Base-by-base conservation (phyloP, 2,888 invertebrate species). In the Chloroclysta siterata region DNA sequence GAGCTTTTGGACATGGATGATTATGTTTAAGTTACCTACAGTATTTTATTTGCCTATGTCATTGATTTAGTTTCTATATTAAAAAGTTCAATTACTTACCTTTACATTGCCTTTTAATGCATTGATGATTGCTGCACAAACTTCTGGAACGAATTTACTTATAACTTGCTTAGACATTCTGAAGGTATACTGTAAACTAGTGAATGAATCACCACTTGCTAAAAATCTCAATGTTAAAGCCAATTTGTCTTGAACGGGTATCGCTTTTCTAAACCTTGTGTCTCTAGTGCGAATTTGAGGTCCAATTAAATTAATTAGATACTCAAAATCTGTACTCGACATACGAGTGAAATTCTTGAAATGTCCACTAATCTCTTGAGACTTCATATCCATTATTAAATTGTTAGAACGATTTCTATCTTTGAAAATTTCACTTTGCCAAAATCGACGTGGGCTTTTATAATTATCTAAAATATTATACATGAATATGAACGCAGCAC, bases 1-100 rank as follows among this genome's bases (percentile, higher is more conserved):
- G 57, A 50, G 51, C 57, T 57, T 50, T 51, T 57, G 48, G 57
- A 57, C 51, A 57, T 57, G 57, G 48, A 51, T 57, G 57, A 57
- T 51, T 57, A 50, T 51, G 57, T 57, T 57, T 57, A 57, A 57
- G 57, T 51, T 57, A 48, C 51, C 57, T 57, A 41, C 57, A 55
- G 55, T 55, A 46, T 55, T 55, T 55, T 55, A 55, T 55, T 41
- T 41, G 41, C 41, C 41, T 41, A 41, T 41, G 41, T 50, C 48
- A 50, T 50, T 50, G 48, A 50, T 28, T 50, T 50, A 50, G 48
- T 50, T 50, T 50, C 48, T 50, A 50, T 50, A 50, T 36, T 50
- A 50, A 50, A 50, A 50, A 50, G 48, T 50, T 50, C 48, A 50
- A 50, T 50, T 41, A 41, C 51, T 51, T 51, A 51, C 51, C 51